Conservation (phyloP, 2,888 invertebrate genomes). For the Fragum sueziense region DNA sequence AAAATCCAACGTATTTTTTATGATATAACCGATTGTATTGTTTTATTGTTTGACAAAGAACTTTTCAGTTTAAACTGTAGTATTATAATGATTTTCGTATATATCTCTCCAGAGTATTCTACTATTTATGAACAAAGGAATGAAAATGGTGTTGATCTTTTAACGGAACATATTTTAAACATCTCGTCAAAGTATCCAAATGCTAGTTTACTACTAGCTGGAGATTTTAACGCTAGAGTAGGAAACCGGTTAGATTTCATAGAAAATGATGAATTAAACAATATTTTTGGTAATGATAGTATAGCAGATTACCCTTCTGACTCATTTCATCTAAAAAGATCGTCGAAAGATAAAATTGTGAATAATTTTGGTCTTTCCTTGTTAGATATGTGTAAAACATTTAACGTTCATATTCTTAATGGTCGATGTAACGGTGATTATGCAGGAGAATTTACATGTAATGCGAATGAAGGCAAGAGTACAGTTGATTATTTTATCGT, state of each 20-base stretch:
- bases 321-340: neutral
- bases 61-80: neutral
- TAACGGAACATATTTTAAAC: neutral
- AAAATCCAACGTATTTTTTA: neutral
- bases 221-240: slow-evolving; percentile 1
- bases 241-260: slow-evolving; percentile 12
- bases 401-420: slow-evolving; percentile 15
- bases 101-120: slow-evolving; percentile 10
- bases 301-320: neutral
- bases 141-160: neutral
- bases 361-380: slow-evolving; percentile 12
- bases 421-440: neutral
- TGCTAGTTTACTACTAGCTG: slow-evolving; percentile 2
- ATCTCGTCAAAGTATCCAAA: neutral
- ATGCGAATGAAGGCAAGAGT: slow-evolving; percentile 5
- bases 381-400: neutral
- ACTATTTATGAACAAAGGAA: neutral
- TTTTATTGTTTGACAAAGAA: neutral
- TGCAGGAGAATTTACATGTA: slow-evolving; percentile 7
- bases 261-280: neutral
- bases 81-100: slow-evolving; percentile 9
- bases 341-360: neutral
- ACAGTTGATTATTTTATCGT: slow-evolving; percentile 6
- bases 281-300: slow-evolving; percentile 1
- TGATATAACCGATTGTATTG: neutral